Percentiles rank a stretch among this genome's conserved stretches.
Evolutionary conservation across 2,888 invertebrate species (phyloP).

Genomic region (Caenorhabditis doughertyi): DNA sequence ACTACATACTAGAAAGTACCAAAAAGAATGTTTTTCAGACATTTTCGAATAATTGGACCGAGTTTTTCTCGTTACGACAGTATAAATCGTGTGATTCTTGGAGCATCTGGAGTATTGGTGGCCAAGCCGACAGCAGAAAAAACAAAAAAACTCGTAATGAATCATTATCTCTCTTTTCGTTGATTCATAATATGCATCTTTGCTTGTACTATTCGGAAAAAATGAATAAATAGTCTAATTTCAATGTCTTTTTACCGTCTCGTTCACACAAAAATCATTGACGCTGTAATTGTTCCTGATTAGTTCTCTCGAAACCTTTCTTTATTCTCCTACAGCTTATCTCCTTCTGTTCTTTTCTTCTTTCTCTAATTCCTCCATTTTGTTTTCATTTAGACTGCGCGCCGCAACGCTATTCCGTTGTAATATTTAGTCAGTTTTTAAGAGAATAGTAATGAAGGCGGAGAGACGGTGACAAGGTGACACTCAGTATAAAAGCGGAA

Average conservation of each 20-base stretch:
- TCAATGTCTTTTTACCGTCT: conserved; percentile 34
- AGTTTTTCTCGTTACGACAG: not conserved
- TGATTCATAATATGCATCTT: conserved; percentile 3
- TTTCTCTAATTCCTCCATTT: conserved; percentile 20
- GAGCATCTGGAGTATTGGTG: not conserved
- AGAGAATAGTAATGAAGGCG: conserved; percentile 15
- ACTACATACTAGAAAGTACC: not conserved
- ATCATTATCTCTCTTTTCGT: not conserved
- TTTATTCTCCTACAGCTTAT: conserved; percentile 39
- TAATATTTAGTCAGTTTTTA: conserved; percentile 61
- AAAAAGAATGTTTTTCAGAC: conserved; percentile 6
- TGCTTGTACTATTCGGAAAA: not conserved
- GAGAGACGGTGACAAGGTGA: conserved; percentile 30
- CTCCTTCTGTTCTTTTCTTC: conserved; percentile 34
- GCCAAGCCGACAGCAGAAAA: not conserved
- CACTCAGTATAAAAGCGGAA: conserved; percentile 46
- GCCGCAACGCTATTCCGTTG: conserved; percentile 28
- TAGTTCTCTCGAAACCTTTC: conserved; percentile 52
- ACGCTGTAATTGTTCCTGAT: conserved; percentile 61
- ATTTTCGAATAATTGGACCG: conserved; percentile 20
- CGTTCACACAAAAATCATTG: conserved; percentile 45
- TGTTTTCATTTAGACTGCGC: conserved; percentile 52
- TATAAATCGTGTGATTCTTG: conserved; percentile 7
- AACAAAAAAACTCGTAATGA: not conserved
- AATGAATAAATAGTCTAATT: conserved; percentile 19